These are phyloP conservation scores for Tetheella fluctuosa DNA, from an alignment of 2,888 invertebrate species.

Conservation along the genomic window DNA sequence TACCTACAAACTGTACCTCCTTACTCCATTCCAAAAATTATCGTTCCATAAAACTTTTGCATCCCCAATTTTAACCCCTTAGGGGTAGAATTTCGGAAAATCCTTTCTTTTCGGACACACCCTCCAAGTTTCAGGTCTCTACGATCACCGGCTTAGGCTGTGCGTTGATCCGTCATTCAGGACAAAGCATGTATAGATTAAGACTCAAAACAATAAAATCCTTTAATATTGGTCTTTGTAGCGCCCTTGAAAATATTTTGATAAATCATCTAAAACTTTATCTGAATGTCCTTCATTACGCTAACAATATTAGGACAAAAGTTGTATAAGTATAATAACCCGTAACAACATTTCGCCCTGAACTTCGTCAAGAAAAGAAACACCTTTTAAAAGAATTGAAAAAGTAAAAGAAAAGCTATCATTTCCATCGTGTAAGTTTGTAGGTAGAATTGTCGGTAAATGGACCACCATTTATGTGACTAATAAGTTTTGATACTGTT, in stretches of 20 bases:
- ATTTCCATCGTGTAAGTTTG: slow-evolving; percentile 33
- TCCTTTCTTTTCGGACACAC: too few relatives aligned
- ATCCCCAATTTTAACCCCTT: too few relatives aligned
- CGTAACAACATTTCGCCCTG: slow-evolving; percentile 4
- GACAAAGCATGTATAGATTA: too few relatives aligned
- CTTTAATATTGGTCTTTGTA: too few relatives aligned
- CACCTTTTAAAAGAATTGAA: slow-evolving; percentile 27
- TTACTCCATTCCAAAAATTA: too few relatives aligned
- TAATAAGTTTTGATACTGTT: slow-evolving; percentile 47
- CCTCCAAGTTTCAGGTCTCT: too few relatives aligned
- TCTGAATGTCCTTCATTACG: neutral
- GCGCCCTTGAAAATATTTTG: neutral
- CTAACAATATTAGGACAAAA: slow-evolving; percentile 2
- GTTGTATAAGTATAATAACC: slow-evolving; percentile 2
- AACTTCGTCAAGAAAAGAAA: slow-evolving; percentile 19
- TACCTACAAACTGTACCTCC: too few relatives aligned
- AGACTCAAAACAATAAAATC: too few relatives aligned
- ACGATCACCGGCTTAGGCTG: too few relatives aligned
- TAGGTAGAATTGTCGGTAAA: slow-evolving; percentile 37
- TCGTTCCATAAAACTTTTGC: too few relatives aligned
- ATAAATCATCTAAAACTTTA: neutral
- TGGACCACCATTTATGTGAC: slow-evolving; percentile 43
- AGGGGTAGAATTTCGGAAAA: too few relatives aligned
- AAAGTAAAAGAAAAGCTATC: slow-evolving; percentile 29
- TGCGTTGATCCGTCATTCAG: too few relatives aligned